Evolutionary conservation across 2,113 vertebrate species (phyloP).

Genomic region (Nerophis ophidion): DNA sequence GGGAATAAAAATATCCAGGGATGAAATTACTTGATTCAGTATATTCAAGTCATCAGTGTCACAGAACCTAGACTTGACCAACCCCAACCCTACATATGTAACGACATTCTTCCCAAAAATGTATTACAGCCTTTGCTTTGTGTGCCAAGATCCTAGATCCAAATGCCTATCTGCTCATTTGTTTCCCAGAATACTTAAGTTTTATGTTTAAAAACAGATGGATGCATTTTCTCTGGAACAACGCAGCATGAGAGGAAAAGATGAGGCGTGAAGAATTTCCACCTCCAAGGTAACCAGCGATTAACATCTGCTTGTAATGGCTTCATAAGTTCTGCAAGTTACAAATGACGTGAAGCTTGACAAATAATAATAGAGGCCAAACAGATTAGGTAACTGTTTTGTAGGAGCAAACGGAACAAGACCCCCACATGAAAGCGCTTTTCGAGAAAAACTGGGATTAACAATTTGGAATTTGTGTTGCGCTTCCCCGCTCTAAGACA

Average conservation of each 20-base stretch:
- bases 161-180: not conserved
- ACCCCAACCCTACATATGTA: not conserved
- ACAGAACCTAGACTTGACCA: too few relatives aligned
- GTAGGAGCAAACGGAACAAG: not conserved
- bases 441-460: not conserved
- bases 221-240: not conserved
- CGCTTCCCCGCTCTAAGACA: not conserved
- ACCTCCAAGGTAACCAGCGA: conserved; percentile 32
- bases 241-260: not conserved
- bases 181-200: not conserved
- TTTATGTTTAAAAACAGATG: conserved; percentile 1
- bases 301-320: conserved; percentile 21
- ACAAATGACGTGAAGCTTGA: conserved; percentile 10
- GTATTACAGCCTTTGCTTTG: not conserved
- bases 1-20: too few relatives aligned
- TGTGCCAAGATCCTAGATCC: not conserved
- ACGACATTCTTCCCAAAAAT: not conserved
- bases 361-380: conserved; percentile 20
- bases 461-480: not conserved
- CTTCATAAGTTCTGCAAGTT: conserved; percentile 27
- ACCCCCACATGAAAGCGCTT: conserved; percentile 2
- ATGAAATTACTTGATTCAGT: too few relatives aligned
- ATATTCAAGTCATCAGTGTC: too few relatives aligned
- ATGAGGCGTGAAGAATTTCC: conserved; percentile 8
- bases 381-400: conserved; percentile 28